Evolutionary conservation across 2,113 vertebrate species (phyloP).

Genomic region (Ascaphus truei): DNA sequence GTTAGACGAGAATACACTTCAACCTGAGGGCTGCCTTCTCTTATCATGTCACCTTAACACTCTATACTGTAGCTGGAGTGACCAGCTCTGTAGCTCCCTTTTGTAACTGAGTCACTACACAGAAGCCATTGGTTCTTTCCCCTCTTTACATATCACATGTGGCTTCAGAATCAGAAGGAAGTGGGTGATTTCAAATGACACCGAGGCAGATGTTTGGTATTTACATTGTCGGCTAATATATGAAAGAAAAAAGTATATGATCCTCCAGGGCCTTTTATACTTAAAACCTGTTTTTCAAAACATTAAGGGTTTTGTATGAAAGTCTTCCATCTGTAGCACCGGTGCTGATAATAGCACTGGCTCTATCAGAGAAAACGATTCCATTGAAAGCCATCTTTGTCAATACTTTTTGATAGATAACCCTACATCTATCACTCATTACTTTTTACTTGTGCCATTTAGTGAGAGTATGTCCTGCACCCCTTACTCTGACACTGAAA

Average conservation of each 20-base stretch:
- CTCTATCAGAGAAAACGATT: background rate
- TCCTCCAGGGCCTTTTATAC: slow-evolving; percentile 1
- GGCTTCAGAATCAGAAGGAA: background rate
- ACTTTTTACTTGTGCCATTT: too few relatives aligned
- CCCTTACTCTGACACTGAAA: too few relatives aligned
- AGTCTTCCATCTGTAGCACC: background rate
- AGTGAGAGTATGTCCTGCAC: too few relatives aligned
- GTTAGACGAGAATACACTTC: too few relatives aligned
- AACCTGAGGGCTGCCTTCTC: too few relatives aligned
- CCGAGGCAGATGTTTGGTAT: slow-evolving; percentile 10
- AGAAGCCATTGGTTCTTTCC: background rate
- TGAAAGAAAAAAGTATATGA: slow-evolving; percentile 3
- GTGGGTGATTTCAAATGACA: background rate
- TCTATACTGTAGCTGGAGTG: background rate
- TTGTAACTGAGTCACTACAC: background rate
- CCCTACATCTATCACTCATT: too few relatives aligned
- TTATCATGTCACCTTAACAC: too few relatives aligned
- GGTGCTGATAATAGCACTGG: background rate
- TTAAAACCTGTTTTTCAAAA: background rate
- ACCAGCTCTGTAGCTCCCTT: background rate
- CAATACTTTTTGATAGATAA: too few relatives aligned
- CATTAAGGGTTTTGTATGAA: background rate
- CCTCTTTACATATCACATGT: background rate
- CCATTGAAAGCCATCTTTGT: too few relatives aligned
- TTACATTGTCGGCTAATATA: slow-evolving; percentile 15